phyloP scores from a whole-genome alignment of 2,888 invertebrate species.

The Tetragonisca angustula region DNA sequence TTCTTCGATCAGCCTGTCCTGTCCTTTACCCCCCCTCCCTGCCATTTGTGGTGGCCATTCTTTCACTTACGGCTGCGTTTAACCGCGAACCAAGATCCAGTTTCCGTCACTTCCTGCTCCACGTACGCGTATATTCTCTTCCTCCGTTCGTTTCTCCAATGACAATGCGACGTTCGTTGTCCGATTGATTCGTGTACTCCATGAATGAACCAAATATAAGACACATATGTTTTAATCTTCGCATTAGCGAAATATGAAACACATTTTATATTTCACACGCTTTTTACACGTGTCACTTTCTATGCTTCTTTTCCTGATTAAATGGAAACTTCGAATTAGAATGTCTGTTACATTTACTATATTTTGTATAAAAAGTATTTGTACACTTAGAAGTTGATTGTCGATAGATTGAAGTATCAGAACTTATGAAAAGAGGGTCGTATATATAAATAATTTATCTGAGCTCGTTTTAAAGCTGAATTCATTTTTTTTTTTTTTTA shows the following conservation, averaged over 20 bases:
- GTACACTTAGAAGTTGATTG: too few species aligned
- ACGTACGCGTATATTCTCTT: not conserved
- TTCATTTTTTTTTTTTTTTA: too few species aligned
- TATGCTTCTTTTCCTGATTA: not conserved
- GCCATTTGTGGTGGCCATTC: slow-evolving; percentile 12
- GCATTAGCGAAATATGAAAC: slow-evolving; percentile 34
- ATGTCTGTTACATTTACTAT: too few species aligned
- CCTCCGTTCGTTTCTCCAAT: not conserved
- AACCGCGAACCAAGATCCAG: slow-evolving; percentile 49
- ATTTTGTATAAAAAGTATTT: too few species aligned
- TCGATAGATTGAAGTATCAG: too few species aligned
- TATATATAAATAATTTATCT: too few species aligned
- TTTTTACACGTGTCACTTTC: too few species aligned
- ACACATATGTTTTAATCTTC: not conserved
- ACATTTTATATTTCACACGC: too few species aligned
- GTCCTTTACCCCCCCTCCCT: slow-evolving; percentile 14
- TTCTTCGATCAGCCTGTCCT: not conserved
- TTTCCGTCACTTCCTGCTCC: slow-evolving; percentile 56
- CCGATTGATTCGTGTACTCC: slow-evolving; percentile 30
- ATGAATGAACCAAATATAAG: slow-evolving; percentile 49
- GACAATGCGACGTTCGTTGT: not conserved
- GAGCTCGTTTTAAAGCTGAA: too few species aligned
- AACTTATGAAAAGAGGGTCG: too few species aligned
- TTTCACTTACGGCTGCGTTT: slow-evolving; percentile 19
- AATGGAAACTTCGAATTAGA: not conserved